A percentile compares a stretch with the other conserved stretches of the same genome.
These are phyloP conservation scores for Listronotus bonariensis DNA, from an alignment of 1,140 invertebrate species.

Conservation along the genomic window DNA sequence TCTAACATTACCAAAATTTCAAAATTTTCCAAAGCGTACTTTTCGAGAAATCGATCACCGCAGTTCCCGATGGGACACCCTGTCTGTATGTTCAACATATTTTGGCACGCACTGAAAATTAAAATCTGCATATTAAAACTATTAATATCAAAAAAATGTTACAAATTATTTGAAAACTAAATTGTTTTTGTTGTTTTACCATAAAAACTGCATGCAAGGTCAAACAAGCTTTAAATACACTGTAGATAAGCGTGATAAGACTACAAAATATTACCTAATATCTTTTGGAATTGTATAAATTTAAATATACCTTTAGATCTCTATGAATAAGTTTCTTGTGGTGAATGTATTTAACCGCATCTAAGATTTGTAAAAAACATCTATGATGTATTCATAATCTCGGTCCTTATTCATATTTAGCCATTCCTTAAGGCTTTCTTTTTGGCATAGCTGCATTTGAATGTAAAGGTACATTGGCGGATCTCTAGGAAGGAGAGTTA, in stretches of 20 bases:
- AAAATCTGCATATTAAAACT: too few relatives aligned
- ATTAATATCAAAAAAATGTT: background rate
- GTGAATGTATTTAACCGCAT: slow-evolving; percentile 95
- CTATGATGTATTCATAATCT: slow-evolving; percentile 62
- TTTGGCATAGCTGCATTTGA: slow-evolving; percentile 94
- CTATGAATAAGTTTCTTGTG: slow-evolving; percentile 88
- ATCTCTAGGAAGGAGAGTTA: slow-evolving; percentile 53
- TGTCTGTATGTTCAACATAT: too few relatives aligned
- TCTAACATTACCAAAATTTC: too few relatives aligned
- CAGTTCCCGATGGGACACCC: too few relatives aligned
- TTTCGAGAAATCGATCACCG: too few relatives aligned
- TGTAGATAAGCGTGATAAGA: too few relatives aligned
- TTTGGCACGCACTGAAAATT: too few relatives aligned
- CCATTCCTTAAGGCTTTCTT: slow-evolving; percentile 91
- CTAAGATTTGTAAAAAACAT: slow-evolving; percentile 91
- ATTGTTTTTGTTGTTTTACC: background rate
- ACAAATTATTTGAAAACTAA: background rate
- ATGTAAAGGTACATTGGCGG: slow-evolving; percentile 83
- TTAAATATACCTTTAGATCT: slow-evolving; percentile 79
- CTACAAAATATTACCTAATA: too few relatives aligned
- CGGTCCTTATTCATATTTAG: slow-evolving; percentile 62
- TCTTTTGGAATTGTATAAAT: too few relatives aligned
- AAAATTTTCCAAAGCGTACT: too few relatives aligned
- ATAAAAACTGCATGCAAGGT: background rate
- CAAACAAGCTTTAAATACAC: too few relatives aligned